Evolutionary conservation across 2,888 invertebrate species (phyloP).

Genomic region (Sphaerophoria rueppellii): DNA sequence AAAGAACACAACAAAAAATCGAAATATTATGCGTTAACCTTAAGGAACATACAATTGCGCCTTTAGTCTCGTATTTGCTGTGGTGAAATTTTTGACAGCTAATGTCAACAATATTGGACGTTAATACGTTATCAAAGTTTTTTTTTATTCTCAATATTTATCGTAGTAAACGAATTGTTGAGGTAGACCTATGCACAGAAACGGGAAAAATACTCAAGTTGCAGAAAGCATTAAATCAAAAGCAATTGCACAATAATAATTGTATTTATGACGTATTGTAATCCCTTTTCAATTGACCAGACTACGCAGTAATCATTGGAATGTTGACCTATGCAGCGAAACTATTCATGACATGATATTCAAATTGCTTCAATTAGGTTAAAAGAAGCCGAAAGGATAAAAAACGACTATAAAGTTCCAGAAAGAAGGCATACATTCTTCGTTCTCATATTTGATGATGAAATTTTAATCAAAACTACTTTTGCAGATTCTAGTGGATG

Average conservation of each 20-base stretch:
- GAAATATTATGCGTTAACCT: too few relatives aligned
- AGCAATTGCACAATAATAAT: conserved; percentile 78
- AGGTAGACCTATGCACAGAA: conserved; percentile 90
- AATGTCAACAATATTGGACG: too few relatives aligned
- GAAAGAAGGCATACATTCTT: conserved; percentile 87
- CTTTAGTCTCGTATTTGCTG: too few relatives aligned
- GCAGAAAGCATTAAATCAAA: conserved; percentile 92
- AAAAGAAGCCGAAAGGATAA: conserved; percentile 93
- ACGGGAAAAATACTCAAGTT: conserved; percentile 88
- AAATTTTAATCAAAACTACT: too few relatives aligned
- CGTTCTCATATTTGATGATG: too few relatives aligned
- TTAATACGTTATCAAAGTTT: too few relatives aligned
- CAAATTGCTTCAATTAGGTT: conserved; percentile 86
- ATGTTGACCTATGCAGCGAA: conserved; percentile 85
- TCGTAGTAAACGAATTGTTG: conserved; percentile 90
- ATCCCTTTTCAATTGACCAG: conserved; percentile 41
- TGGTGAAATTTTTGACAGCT: too few relatives aligned
- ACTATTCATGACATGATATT: conserved; percentile 94
- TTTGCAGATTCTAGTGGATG: conserved; percentile 93
- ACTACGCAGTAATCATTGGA: conserved; percentile 74
- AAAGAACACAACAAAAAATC: too few relatives aligned
- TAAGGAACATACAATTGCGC: too few relatives aligned
- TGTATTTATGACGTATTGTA: not conserved
- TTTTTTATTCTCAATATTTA: too few relatives aligned
- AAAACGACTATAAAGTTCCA: conserved; percentile 94